A percentile compares a stretch with the other conserved stretches of the same genome.
Evolutionary conservation across 2,113 vertebrate genomes (phyloP).

Genomic region (Numida meleagris): DNA sequence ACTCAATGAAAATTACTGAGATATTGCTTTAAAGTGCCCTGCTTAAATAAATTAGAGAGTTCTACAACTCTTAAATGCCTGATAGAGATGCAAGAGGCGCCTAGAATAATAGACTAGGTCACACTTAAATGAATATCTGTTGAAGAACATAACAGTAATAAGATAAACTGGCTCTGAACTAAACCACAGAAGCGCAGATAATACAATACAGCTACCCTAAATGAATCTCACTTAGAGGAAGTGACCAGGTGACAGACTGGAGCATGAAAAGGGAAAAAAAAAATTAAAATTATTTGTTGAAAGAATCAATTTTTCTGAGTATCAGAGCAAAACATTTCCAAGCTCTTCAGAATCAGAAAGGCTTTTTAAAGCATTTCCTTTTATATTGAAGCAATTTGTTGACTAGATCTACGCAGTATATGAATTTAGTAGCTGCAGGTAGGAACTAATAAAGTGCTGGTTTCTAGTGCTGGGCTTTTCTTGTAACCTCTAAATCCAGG

Average conservation of each 20-base stretch:
- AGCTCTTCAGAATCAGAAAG: constrained; percentile 12
- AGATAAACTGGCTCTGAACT: constrained; percentile 68
- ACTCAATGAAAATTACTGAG: constrained; percentile 70
- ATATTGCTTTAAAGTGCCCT: constrained; percentile 64
- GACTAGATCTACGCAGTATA: not conserved
- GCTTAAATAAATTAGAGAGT: constrained; percentile 78
- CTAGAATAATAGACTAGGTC: constrained; percentile 73
- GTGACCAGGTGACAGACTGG: constrained; percentile 65
- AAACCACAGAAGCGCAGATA: constrained; percentile 51
- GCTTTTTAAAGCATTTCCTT: constrained; percentile 29
- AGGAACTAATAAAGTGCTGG: not conserved
- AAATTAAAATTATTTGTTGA: constrained; percentile 65
- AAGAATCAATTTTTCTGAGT: constrained; percentile 76
- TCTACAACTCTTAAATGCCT: constrained; percentile 73
- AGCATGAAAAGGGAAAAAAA: constrained; percentile 58
- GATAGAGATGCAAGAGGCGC: constrained; percentile 72
- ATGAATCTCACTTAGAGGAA: constrained; percentile 59
- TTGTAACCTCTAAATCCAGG: constrained; percentile 32
- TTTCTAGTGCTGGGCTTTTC: not conserved
- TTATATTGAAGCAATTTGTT: not conserved
- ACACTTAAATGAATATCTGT: constrained; percentile 77
- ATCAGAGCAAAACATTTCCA: constrained; percentile 65
- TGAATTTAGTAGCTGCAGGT: constrained; percentile 5
- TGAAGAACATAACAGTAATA: constrained; percentile 68
- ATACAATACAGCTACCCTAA: constrained; percentile 32